These are phyloP conservation scores for Ametastegia equiseti DNA, from an alignment of 2,888 invertebrate genomes.

Conservation along the genomic window DNA sequence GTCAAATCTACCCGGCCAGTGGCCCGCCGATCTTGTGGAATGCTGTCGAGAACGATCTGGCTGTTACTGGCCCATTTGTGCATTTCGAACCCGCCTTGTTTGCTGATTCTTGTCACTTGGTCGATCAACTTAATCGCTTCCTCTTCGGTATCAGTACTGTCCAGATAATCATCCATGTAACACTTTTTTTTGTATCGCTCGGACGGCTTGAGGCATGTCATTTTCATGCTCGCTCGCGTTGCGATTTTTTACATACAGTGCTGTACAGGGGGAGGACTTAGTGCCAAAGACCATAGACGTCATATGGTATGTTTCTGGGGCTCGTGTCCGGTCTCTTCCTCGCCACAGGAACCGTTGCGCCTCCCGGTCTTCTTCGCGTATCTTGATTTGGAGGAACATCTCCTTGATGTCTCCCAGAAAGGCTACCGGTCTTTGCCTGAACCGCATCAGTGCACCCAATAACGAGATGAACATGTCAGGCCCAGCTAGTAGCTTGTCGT, in stretches of 20 bases:
- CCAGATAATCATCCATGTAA: slow-evolving; percentile 65
- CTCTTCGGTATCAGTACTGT: slow-evolving; percentile 56
- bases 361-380: slow-evolving; percentile 59
- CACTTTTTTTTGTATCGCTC: slow-evolving; percentile 59
- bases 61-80: slow-evolving; percentile 55
- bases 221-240: slow-evolving; percentile 57
- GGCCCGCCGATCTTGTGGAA: neutral
- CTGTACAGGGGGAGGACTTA: slow-evolving; percentile 60
- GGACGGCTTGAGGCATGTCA: slow-evolving; percentile 56
- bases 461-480: slow-evolving; percentile 65
- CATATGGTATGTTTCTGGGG: slow-evolving; percentile 56
- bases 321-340: neutral
- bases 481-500: neutral
- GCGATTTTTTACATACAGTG: slow-evolving; percentile 58
- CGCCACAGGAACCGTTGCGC: slow-evolving; percentile 56
- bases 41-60: neutral
- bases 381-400: slow-evolving; percentile 66
- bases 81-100: slow-evolving; percentile 56
- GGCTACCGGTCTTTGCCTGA: slow-evolving; percentile 65
- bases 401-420: slow-evolving; percentile 67
- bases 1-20: neutral
- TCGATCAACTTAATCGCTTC: slow-evolving; percentile 54
- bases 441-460: slow-evolving; percentile 67
- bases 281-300: slow-evolving; percentile 59
- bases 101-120: slow-evolving; percentile 52